Evolutionary conservation across 2,113 vertebrate species (phyloP).

Genomic region (Rhombomys opimus): DNA sequence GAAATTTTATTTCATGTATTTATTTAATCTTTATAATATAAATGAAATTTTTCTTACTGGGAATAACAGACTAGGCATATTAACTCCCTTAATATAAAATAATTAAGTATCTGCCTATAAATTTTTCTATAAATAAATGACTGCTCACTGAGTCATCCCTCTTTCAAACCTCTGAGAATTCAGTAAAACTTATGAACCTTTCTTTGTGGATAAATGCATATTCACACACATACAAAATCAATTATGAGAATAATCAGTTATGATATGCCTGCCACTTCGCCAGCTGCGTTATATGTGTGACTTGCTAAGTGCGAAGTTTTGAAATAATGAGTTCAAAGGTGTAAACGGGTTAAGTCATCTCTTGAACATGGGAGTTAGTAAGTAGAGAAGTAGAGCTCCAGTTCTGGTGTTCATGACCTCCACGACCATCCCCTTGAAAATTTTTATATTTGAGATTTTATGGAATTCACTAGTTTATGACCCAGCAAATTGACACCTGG

Average conservation of each 20-base stretch:
- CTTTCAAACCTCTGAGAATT: slow-evolving; percentile 23
- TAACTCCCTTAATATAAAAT: slow-evolving; percentile 1
- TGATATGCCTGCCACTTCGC: slow-evolving; percentile 44
- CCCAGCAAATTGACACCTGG: not conserved
- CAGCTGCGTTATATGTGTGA: slow-evolving; percentile 30
- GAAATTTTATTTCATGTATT: not conserved
- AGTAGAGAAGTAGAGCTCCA: not conserved
- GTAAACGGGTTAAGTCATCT: slow-evolving; percentile 35
- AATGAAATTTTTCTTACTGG: slow-evolving; percentile 36
- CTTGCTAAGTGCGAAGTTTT: not conserved
- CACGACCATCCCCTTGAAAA: not conserved
- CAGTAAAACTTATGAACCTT: slow-evolving; percentile 28
- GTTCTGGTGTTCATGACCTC: slow-evolving; percentile 1
- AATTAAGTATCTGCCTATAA: slow-evolving; percentile 31
- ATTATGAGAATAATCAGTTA: slow-evolving; percentile 64
- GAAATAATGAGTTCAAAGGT: not conserved
- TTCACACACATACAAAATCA: not conserved
- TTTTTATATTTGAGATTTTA: not conserved
- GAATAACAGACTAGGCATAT: not conserved
- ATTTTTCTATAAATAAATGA: not conserved
- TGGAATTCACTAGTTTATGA: slow-evolving; percentile 36
- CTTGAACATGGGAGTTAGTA: not conserved
- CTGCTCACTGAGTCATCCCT: slow-evolving; percentile 6
- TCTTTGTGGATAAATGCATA: slow-evolving; percentile 48
- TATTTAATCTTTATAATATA: slow-evolving; percentile 41